Percentiles rank a stretch among this genome's conserved stretches.
phyloP scores from a whole-genome alignment of 2,888 invertebrate species.

The Habroteleia sp. region DNA sequence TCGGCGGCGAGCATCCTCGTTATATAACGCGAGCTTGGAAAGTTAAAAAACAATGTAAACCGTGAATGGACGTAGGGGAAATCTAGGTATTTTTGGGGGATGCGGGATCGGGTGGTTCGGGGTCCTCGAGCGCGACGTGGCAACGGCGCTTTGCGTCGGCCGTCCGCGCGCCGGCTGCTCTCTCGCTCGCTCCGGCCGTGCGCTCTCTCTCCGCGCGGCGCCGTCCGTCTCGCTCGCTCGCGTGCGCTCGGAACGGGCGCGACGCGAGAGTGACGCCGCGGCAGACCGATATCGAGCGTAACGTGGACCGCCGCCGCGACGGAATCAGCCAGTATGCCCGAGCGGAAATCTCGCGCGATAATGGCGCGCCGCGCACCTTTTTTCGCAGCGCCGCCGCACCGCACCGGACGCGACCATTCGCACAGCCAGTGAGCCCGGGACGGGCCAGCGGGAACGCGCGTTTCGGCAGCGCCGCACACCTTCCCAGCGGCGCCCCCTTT shows the following conservation, averaged over 20 bases:
- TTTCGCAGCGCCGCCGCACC: slow-evolving; percentile 32
- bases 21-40: no score
- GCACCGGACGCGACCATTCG: slow-evolving; percentile 33
- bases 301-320: slow-evolving; percentile 48
- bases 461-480: slow-evolving; percentile 8
- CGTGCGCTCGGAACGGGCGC: slow-evolving; percentile 74
- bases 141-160: slow-evolving; percentile 19
- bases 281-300: slow-evolving; percentile 58
- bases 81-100: slow-evolving; percentile 12
- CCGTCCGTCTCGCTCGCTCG: slow-evolving; percentile 29
- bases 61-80: slow-evolving; percentile 3
- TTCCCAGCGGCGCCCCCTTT: slow-evolving; percentile 23
- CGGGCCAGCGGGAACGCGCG: slow-evolving; percentile 25
- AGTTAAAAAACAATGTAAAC: not conserved
- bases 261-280: slow-evolving; percentile 69
- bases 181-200: slow-evolving; percentile 12
- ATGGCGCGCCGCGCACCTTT: slow-evolving; percentile 57
- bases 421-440: slow-evolving; percentile 22
- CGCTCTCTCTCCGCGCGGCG: slow-evolving; percentile 15
- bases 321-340: slow-evolving; percentile 47
- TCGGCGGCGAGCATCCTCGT: no score
- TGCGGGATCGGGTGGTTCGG: slow-evolving; percentile 1
- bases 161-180: slow-evolving; percentile 30
- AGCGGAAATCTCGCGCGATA: slow-evolving; percentile 57
- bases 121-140: slow-evolving; percentile 6